Evolutionary conservation across 2,797 vertebrate genomes (phyloP).

Genomic region (Linurgus olivaceus): DNA sequence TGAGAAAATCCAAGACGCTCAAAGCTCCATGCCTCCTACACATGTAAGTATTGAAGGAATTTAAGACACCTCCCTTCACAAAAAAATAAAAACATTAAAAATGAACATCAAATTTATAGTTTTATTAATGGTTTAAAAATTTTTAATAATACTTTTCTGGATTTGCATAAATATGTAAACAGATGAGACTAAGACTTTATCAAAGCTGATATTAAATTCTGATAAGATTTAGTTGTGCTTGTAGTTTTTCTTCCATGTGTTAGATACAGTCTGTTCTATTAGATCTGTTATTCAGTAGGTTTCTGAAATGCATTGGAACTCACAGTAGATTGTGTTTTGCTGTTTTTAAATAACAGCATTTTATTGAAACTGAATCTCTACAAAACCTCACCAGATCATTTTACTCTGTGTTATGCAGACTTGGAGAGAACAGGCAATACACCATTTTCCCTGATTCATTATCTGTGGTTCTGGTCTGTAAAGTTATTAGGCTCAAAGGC

Average conservation of each 20-base stretch:
- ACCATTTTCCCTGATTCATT: neutral
- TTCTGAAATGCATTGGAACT: neutral
- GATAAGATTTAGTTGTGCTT: neutral
- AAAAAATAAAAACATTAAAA: neutral
- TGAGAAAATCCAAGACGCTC: neutral
- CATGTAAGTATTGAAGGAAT: neutral
- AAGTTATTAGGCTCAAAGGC: neutral
- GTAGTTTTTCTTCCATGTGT: neutral
- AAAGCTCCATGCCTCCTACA: neutral
- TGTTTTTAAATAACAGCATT: neutral
- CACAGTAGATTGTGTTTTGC: neutral
- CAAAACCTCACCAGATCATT: neutral
- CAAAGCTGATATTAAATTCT: neutral
- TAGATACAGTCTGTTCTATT: neutral
- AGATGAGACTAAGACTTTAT: neutral
- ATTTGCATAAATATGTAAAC: neutral
- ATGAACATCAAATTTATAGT: neutral
- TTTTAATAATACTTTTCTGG: neutral
- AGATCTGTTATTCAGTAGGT: neutral
- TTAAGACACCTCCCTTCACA: neutral
- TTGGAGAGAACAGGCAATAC: neutral
- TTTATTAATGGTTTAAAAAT: neutral
- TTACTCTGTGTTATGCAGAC: neutral
- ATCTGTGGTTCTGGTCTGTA: neutral
- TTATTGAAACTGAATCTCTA: neutral